Percentiles rank a stretch among this genome's conserved stretches.
These are phyloP conservation scores for Macropodus opercularis DNA, from an alignment of 2,797 vertebrate species.

Conservation along the genomic window DNA sequence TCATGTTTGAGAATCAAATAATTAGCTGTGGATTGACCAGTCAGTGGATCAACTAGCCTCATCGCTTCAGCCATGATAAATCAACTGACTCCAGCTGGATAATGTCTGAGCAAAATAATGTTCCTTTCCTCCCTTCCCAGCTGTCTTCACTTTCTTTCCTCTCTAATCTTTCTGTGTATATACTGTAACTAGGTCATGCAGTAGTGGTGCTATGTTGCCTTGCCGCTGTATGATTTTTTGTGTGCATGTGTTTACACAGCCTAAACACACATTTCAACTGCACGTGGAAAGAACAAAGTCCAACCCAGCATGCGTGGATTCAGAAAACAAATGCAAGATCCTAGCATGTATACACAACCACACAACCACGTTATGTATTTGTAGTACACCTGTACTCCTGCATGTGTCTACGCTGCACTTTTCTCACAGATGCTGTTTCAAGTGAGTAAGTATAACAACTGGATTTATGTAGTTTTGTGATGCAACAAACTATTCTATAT, in stretches of 20 bases:
- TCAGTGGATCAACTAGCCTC: slow-evolving; percentile 1
- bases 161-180: slow-evolving; percentile 46
- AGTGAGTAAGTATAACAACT: too few species aligned
- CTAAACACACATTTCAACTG: slow-evolving; percentile 64
- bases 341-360: slow-evolving; percentile 30
- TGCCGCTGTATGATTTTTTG: slow-evolving; percentile 44
- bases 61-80: background rate
- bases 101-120: slow-evolving; percentile 20
- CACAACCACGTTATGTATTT: slow-evolving; percentile 11
- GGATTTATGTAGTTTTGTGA: too few species aligned
- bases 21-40: background rate
- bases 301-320: slow-evolving; percentile 32
- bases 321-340: slow-evolving; percentile 51
- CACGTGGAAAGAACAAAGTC: slow-evolving; percentile 71
- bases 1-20: background rate
- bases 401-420: background rate
- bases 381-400: background rate
- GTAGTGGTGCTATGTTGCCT: slow-evolving; percentile 53
- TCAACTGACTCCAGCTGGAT: slow-evolving; percentile 26
- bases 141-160: slow-evolving; percentile 27
- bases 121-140: slow-evolving; percentile 18
- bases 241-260: slow-evolving; percentile 63
- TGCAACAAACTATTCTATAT: too few species aligned
- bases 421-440: background rate
- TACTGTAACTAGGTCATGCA: slow-evolving; percentile 69